Evolutionary conservation across 2,113 vertebrate species (phyloP), one percentile per base, ranked within the genome.

Genomic region (Romanogobio albipinnatus): DNA sequence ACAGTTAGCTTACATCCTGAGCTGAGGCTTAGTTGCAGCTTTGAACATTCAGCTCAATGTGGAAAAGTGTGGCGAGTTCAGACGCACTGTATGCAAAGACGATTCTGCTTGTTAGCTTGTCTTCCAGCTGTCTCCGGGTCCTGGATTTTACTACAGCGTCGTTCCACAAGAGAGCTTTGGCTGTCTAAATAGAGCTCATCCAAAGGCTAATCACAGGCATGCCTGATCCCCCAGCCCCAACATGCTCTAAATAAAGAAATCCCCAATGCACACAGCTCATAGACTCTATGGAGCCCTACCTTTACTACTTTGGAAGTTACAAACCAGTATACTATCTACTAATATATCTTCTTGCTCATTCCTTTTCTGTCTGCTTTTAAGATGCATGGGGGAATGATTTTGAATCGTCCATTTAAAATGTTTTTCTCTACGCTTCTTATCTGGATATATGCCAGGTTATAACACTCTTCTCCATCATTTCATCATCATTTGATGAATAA

Each of bases 161-260:
- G 10, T 43, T 64, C 73, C 39, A 26, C 70, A 66, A 29, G 68
- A 64, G 68, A 76, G 76, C 33, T 47, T 45, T 74, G 24, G 80
- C 33, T 77, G 56, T 68, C 73, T 82, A 82, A 86, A 84, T 68
- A 84, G 56, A 81, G 82, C 26, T 85, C 76, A 29, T 71, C 62
- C 76, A 56, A 82, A 76, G 56, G 82, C 76, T 87, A 64, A 84
- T 56, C 43, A 43, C 75, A 85, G 39, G 29, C 45, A 43, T 64
- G 75, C 24, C 14, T 80, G 59, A 80, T 81, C 61, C 78, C 78
- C 11, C 45, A 68, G 45, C 43, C 24, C 45, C 75, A 78, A 15
- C 76, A 33, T 84, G 17, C 33, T 68, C 76, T 84, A 75, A 81
- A 84, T 76, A 84, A 68, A 81, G 49, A 71, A 58, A 77, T 36